Percentiles rank a stretch among this genome's conserved stretches.
Evolutionary conservation across 2,888 invertebrate species (phyloP).

Genomic region (Cryptophagus acutangulus): DNA sequence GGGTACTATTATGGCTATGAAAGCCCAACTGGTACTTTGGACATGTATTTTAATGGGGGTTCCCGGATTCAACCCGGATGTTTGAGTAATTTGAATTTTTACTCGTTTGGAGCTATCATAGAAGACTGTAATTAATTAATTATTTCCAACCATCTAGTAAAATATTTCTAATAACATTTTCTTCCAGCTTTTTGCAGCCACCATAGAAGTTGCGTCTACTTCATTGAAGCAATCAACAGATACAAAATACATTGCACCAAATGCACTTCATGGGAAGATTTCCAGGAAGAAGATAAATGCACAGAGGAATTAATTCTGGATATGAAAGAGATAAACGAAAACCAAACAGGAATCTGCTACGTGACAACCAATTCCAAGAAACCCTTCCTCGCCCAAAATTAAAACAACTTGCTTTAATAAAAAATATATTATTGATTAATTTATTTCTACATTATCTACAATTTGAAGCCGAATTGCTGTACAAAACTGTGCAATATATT

Average conservation of each 20-base stretch:
- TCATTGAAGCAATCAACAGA: constrained; percentile 2
- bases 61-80: constrained; percentile 53
- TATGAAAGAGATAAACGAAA: background rate
- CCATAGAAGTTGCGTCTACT: constrained; percentile 1
- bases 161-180: background rate
- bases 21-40: constrained; percentile 52
- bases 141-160: too few species aligned
- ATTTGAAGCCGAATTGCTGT: too few species aligned
- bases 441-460: too few species aligned
- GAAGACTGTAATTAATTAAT: constrained; percentile 1
- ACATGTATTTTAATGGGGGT: constrained; percentile 58
- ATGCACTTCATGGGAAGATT: background rate
- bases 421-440: too few species aligned
- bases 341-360: constrained; percentile 1
- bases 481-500: too few species aligned
- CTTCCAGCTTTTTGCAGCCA: constrained; percentile 7
- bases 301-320: background rate
- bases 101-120: background rate
- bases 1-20: constrained; percentile 50
- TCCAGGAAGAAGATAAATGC: background rate
- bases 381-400: too few species aligned
- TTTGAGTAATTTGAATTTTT: constrained; percentile 20
- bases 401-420: too few species aligned
- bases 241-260: background rate
- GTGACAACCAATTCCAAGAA: background rate